Conservation (phyloP, 1,140 invertebrate species). For the Drosophila pseudoobscura region DNA sequence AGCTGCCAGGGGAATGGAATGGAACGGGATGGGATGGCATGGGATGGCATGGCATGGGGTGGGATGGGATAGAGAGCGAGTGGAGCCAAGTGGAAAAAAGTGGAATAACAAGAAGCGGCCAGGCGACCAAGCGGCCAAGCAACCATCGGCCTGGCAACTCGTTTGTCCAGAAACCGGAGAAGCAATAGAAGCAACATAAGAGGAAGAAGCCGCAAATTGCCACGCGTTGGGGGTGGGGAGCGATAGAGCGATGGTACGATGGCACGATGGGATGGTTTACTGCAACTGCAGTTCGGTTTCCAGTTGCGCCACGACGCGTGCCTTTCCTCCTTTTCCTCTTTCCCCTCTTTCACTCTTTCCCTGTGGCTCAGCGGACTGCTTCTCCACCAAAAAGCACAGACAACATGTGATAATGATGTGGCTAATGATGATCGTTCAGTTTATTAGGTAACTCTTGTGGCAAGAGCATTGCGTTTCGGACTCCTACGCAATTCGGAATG, state of each 20-base stretch:
- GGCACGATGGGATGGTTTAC: slow-evolving; percentile 13
- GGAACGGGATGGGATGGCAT: not conserved
- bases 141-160: slow-evolving; percentile 54
- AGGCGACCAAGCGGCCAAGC: slow-evolving; percentile 24
- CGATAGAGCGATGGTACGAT: not conserved
- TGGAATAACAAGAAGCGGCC: slow-evolving; percentile 76
- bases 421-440: slow-evolving; percentile 29
- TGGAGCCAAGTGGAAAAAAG: slow-evolving; percentile 75
- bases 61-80: not conserved
- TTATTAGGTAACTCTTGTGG: slow-evolving; percentile 47
- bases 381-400: slow-evolving; percentile 8
- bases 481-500: too few species aligned
- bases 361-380: not conserved
- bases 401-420: slow-evolving; percentile 31
- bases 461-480: slow-evolving; percentile 16
- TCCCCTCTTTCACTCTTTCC: slow-evolving; percentile 19
- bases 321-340: slow-evolving; percentile 29
- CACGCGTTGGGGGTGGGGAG: slow-evolving; percentile 29
- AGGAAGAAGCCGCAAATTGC: slow-evolving; percentile 62
- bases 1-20: slow-evolving; percentile 29
- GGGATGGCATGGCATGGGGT: too few species aligned
- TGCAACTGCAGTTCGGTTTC: slow-evolving; percentile 25
- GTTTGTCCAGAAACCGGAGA: slow-evolving; percentile 74
- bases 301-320: slow-evolving; percentile 48
- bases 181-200: slow-evolving; percentile 53